These are phyloP conservation scores for Ptychodera flava DNA, from an alignment of 35 echinoderm and acorn worm genomes.

Conservation along the genomic window DNA sequence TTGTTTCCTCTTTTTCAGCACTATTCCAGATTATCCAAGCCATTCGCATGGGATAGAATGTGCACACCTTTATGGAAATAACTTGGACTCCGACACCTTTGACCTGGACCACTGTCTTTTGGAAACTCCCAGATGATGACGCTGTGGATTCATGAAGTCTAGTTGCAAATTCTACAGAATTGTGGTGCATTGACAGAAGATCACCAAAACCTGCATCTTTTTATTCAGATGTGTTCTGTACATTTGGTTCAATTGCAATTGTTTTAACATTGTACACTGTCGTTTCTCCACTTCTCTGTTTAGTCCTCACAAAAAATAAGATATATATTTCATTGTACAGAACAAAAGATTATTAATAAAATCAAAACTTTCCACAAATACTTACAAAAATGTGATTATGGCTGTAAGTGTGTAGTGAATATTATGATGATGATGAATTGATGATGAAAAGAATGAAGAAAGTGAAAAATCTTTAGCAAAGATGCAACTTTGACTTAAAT, in stretches of 20 bases:
- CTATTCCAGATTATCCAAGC: constrained; percentile 99
- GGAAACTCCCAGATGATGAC: background rate
- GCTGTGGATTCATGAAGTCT: background rate
- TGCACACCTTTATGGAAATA: background rate
- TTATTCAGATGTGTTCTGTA: no score
- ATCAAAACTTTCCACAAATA: background rate
- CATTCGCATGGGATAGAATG: constrained; percentile 78
- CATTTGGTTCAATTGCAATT: background rate
- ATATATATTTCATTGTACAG: background rate
- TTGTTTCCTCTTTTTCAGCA: constrained; percentile 50
- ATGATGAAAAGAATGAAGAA: no score
- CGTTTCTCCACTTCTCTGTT: background rate
- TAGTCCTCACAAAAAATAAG: background rate
- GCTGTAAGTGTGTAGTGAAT: no score
- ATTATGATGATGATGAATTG: no score
- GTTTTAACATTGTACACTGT: background rate
- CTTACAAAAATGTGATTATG: no score
- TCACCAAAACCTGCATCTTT: background rate
- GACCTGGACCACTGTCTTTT: no score
- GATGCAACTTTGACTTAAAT: no score
- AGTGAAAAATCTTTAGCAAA: no score
- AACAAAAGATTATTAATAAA: background rate
- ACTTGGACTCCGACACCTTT: no score
- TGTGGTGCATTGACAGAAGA: background rate
- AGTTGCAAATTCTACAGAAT: background rate